Evolutionary conservation across 1,140 invertebrate genomes (phyloP).

Genomic region (Temnothorax longispinosus): DNA sequence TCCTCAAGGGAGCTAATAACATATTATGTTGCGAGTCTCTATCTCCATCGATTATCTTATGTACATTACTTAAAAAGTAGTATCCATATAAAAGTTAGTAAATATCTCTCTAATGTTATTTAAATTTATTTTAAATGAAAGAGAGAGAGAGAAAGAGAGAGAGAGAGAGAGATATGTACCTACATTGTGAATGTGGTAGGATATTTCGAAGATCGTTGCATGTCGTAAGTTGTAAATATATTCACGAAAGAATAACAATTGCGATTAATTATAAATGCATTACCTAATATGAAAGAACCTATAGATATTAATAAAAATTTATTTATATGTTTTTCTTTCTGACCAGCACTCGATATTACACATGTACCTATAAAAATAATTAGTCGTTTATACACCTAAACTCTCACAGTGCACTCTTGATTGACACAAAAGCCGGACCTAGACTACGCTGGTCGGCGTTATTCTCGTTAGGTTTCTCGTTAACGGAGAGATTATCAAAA

Average conservation of each 20-base stretch:
- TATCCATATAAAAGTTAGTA: not conserved
- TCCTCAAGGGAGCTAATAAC: not conserved
- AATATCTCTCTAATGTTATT: not conserved
- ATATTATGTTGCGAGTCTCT: constrained; percentile 3
- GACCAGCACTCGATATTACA: not conserved
- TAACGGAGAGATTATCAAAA: constrained; percentile 54
- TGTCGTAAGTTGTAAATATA: not conserved
- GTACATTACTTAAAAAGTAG: not conserved
- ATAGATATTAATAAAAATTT: not conserved
- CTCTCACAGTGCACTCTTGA: not conserved
- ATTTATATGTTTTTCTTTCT: not conserved
- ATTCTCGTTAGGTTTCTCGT: constrained; percentile 48
- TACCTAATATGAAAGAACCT: not conserved
- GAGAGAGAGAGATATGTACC: no score
- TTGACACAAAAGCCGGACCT: constrained; percentile 5
- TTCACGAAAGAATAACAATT: not conserved
- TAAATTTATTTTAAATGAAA: not conserved
- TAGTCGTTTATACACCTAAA: not conserved
- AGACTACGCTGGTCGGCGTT: constrained; percentile 25
- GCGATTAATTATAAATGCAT: not conserved
- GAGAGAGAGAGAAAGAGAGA: not conserved
- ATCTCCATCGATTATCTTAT: constrained; percentile 19
- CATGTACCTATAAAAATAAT: constrained; percentile 4
- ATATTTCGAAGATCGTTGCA: not conserved
- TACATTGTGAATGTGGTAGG: no score